Conservation (phyloP, 2,888 invertebrate species). For the Coremacera marginata region DNA sequence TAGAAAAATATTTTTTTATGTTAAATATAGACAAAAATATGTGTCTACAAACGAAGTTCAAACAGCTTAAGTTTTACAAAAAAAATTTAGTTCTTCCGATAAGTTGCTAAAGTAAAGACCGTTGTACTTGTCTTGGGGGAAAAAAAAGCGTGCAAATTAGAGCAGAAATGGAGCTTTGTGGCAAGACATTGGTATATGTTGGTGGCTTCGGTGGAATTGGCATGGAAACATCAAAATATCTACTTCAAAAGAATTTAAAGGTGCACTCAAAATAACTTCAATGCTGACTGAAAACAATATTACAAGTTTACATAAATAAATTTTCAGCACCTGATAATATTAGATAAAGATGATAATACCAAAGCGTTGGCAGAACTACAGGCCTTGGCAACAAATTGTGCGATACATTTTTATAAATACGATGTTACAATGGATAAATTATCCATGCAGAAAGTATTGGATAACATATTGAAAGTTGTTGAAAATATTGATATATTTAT, state of each 20-base stretch:
- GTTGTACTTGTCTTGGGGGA: not conserved
- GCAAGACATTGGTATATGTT: not conserved
- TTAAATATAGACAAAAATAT: too few relatives aligned
- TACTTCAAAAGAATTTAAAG: not conserved
- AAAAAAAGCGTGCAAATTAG: slow-evolving; percentile 19
- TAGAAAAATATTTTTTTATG: too few relatives aligned
- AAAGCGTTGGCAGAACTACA: slow-evolving; percentile 54
- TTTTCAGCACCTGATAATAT: slow-evolving; percentile 57
- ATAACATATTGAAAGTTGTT: slow-evolving; percentile 48
- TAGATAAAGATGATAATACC: slow-evolving; percentile 54
- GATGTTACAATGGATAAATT: slow-evolving; percentile 57
- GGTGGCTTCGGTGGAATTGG: not conserved
- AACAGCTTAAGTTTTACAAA: too few relatives aligned
- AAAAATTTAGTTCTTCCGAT: not conserved
- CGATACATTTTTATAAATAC: slow-evolving; percentile 58
- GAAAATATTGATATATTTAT: slow-evolving; percentile 59
- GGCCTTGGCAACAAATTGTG: slow-evolving; percentile 48
- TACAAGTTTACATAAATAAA: too few relatives aligned
- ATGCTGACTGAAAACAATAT: not conserved
- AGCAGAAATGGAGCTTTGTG: not conserved
- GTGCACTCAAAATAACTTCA: not conserved
- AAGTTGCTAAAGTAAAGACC: slow-evolving; percentile 25
- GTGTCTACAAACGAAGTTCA: too few relatives aligned
- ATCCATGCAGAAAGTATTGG: slow-evolving; percentile 59
- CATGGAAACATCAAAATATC: not conserved